phyloP scores from a whole-genome alignment of 1,140 invertebrate genomes.

The Portunus trituberculatus region DNA sequence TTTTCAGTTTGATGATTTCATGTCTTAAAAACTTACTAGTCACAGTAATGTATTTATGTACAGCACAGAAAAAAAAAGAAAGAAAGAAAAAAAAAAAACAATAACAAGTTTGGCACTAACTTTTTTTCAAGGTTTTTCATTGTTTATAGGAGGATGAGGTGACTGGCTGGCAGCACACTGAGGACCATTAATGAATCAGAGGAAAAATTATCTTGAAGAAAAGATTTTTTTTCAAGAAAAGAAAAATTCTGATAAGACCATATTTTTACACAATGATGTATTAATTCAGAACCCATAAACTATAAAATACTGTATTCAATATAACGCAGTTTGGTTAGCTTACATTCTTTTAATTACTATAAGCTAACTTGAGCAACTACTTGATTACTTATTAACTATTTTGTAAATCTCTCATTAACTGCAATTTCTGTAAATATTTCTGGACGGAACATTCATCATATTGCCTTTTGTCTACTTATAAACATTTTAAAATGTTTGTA shows the following conservation, averaged over 20 bases:
- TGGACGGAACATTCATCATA: constrained; percentile 53
- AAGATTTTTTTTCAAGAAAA: not conserved
- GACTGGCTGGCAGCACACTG: not conserved
- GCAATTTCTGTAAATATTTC: constrained; percentile 51
- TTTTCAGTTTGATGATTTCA: not conserved
- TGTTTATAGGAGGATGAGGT: not conserved
- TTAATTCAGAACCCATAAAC: not conserved
- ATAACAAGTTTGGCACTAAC: not conserved
- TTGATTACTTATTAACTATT: constrained; percentile 33
- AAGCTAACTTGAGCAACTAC: constrained; percentile 63
- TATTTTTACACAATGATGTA: no score
- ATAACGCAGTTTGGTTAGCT: not conserved
- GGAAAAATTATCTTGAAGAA: not conserved
- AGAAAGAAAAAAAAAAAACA: not conserved
- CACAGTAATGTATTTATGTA: not conserved
- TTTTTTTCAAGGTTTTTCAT: not conserved
- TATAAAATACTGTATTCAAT: not conserved
- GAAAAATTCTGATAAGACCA: not conserved
- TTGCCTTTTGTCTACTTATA: not conserved
- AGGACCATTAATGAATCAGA: not conserved
- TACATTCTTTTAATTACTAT: not conserved
- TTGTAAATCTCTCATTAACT: constrained; percentile 44
- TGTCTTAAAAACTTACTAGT: not conserved
- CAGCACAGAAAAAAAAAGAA: not conserved
- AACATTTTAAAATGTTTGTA: constrained; percentile 37